Base-by-base conservation (phyloP, 2,113 vertebrate genomes). In the Pelmatolapia mariae region DNA sequence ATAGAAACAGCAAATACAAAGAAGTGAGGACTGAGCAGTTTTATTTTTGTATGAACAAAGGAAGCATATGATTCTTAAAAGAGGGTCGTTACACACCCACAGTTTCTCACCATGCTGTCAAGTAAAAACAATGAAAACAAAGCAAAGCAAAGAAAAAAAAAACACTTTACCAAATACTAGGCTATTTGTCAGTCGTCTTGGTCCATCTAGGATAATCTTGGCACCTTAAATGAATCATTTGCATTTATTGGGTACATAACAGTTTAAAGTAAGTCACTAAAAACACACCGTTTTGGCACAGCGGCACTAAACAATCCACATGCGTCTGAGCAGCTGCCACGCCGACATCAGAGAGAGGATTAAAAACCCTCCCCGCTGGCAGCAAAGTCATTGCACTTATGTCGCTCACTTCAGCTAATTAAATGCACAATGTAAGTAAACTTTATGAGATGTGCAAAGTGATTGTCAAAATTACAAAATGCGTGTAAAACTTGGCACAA, bases 381-480 rank as follows among this genome's bases (percentile, higher is more conserved):
- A 63, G 63, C 63, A 82, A 50, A 91, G 24, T 81, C 81, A 82
- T 83, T 85, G 87, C 90, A 88, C 84, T 87, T 82, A 56, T 80
- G 54, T 87, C 79, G 54, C 50, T 88, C 73, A 83, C 86, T 83
- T 87, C 78, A 87, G 86, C 85, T 26, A 61, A 84, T 78, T 81
- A 73, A 94, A 89, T 86, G 78, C 84, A 82, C 82, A 79, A 54
- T 68, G 80, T 16, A 71, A 84, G 54, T 91, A 61, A 84, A 93
- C 63, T 57, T 50, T 7, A 50, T 83, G 66, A 71, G 63, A 33
- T 12, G 89, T 81, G 82, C 31, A 56, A 91, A 92, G 86, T 87
- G 92, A 93, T 95, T 93, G 91, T 93, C 92, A 36, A 73, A 85
- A 88, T 84, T 92, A 95, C 89, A 95, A 95, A 96, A 95, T 26